Evolutionary conservation across 1,140 invertebrate genomes (phyloP), one percentile per base, ranked within the genome.

Genomic region (Cydia pomonella): DNA sequence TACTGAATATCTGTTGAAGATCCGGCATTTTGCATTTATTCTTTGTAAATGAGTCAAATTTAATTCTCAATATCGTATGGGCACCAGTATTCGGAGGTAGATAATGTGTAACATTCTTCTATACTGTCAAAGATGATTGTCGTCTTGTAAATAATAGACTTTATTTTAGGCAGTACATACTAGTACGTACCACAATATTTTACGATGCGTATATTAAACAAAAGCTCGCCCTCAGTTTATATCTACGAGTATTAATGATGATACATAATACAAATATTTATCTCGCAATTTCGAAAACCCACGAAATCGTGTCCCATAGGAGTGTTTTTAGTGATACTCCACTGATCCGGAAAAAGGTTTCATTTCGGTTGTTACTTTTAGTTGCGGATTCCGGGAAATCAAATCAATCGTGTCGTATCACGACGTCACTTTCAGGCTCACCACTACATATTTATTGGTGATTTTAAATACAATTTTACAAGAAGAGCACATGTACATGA

Each of bases 271-370:
- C 16, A 6, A 50, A 50, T 16, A 16, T 50, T n/a, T 6, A 50
- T 16, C 13, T 50, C 41, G 13, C 41, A 44, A 13, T 1, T 44
- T 3, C 7, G 12, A n/a, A n/a, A n/a, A n/a, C n/a, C 0, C 47
- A 50, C n/a, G 16, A 50, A 50, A 64, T 64, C 16, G 21, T 64
- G 1, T 27, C 63, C 13, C 25, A 16, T 27, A 16, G 3, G 23
- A 50, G 27, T 27, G 23, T 64, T 33, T 59, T 66, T 29, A n/a
- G 25, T 66, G 27, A 66, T 33, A 66, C 63, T 29, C 16, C 13
- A 66, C 5, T 66, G 63, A 66, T n/a, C 23, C 63, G 63, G 25
- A 66, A 66, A 66, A 66, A 66, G 63, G 63, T 66, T 29, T n/a
- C 63, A 29, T 27, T 66, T 29, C 63, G 23, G 13, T 33, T 29